Evolutionary conservation across 2,888 invertebrate species (phyloP), one percentile per base, ranked within the genome.

Genomic region (Pollenia griseotomentosa): DNA sequence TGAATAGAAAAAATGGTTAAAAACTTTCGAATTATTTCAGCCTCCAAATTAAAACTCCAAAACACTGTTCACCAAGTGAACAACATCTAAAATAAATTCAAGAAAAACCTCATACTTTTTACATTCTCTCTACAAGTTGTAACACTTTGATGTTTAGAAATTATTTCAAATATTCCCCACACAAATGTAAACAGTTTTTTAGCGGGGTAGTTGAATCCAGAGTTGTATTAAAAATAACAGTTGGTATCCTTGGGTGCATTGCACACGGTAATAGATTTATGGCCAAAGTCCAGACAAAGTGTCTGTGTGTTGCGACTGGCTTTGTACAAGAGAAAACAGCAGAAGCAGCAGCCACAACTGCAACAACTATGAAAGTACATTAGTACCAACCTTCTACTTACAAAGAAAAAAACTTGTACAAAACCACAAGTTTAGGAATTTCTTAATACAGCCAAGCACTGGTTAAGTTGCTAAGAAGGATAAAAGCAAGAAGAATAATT

Each of bases 231-330:
- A 86, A 81, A 89, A 89, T 88, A 90, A 81, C 87, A 87, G 81
- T 84, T 84, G 81, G 84, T 70, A 74, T 78, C 73, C 84, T 33
- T 86, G 63, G 77, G 63, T 68, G 90, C 89, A 89, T 68, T 61
- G 61, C 66, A 84, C 90, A 89, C 84, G 88, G 89, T 88, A 83
- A 88, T 86, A 90, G 91, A 93, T 93, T 93, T 93, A 93, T 93
- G 90, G 88, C 89, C 89, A 88, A 89, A 88, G 90, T 90, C 91
- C 91, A 92, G 92, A 92, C 92, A 91, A 90, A 90, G 90, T 92
- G 92, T 92, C 92, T 92, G 91, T 90, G 90, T 90, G 91, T 89
- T 91, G 89, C 89, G 89, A 90, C 88, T 73, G 80, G 75, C 33
- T 86, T 74, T 81, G 80, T 77, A 87, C 63, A 80, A 80, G 42